Evolutionary conservation across 2,797 vertebrate species (phyloP), one percentile per base, ranked within the genome.

Genomic region (Aselliscus stoliczkanus): DNA sequence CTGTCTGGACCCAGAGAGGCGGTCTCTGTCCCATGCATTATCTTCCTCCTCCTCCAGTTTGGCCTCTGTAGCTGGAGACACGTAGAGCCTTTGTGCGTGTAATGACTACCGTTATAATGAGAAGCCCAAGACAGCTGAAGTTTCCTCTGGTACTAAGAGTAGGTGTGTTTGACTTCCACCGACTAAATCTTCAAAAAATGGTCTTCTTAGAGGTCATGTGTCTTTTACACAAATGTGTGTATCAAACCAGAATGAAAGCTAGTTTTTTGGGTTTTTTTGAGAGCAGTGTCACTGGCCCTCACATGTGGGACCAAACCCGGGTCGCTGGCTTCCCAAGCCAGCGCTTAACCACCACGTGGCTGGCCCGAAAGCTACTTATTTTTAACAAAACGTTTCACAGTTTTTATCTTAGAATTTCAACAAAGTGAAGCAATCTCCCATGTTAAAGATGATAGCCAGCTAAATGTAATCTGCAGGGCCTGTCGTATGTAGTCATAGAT

Each of bases 11-110:
- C 64, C 62, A 54, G 72, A 34, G 54, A 34, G 21, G 31, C 11
- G 2, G 18, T 31, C n/a, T 27, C 25, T 27, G 4, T 17, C 44
- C 44, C 0, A 0, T 1, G 54, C 0, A 0, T 34, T 37, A 9
- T 1, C 34, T n/a, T 7, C 29, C 25, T 27, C 23, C 23, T 21
- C 1, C 31, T 20, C 1, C 11, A 2, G 47, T 34, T 15, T 50
- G 39, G 4, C 34, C 60, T 42, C 34, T 14, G 4, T 21, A 34
- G 14, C 20, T 31, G 13, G 21, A 54, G 13, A 42, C 20, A 9
- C 9, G 37, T 2, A 23, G 34, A 4, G 29, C 76, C 83, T 34
- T 18, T 65, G 11, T 25, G 11, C 34, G 11, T 0, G 1, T 18
- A 1, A 15, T 4, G 29, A 9, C 67, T 11, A 0, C 10, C 56